A percentile compares a stretch with the other conserved stretches of the same genome.
Evolutionary conservation across 2,113 vertebrate genomes (phyloP).

Genomic region (Lycocorax pyrrhopterus): DNA sequence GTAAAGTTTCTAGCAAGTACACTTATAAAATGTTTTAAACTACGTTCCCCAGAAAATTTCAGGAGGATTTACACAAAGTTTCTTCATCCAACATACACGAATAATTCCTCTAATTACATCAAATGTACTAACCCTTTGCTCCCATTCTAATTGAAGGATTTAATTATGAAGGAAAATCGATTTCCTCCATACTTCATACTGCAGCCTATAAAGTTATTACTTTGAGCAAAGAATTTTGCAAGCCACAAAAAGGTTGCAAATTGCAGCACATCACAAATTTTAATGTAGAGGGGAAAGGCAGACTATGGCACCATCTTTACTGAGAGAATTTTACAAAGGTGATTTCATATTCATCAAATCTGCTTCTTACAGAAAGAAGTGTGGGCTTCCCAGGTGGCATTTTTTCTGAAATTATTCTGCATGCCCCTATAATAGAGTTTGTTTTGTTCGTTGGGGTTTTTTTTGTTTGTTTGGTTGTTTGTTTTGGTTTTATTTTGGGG

Average conservation of each 20-base stretch:
- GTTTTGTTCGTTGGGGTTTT: fast-evolving
- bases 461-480: not conserved
- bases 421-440: not conserved
- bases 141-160: conserved; percentile 5
- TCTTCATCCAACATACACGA: not conserved
- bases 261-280: not conserved
- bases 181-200: conserved; percentile 9
- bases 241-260: not conserved
- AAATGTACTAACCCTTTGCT: not conserved
- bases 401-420: conserved; percentile 34
- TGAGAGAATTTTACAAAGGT: not conserved
- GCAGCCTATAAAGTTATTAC: not conserved
- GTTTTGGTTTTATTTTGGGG: not conserved
- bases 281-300: not conserved
- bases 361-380: not conserved
- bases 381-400: not conserved
- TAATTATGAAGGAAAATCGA: conserved; percentile 16
- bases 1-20: not conserved
- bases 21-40: not conserved
- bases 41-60: not conserved
- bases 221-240: conserved; percentile 5
- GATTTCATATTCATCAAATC: conserved; percentile 12
- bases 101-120: not conserved
- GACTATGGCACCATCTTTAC: not conserved
- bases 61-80: conserved; percentile 4